Conservation (phyloP, 2,888 invertebrate genomes). For the Siphlonurus alternatus region DNA sequence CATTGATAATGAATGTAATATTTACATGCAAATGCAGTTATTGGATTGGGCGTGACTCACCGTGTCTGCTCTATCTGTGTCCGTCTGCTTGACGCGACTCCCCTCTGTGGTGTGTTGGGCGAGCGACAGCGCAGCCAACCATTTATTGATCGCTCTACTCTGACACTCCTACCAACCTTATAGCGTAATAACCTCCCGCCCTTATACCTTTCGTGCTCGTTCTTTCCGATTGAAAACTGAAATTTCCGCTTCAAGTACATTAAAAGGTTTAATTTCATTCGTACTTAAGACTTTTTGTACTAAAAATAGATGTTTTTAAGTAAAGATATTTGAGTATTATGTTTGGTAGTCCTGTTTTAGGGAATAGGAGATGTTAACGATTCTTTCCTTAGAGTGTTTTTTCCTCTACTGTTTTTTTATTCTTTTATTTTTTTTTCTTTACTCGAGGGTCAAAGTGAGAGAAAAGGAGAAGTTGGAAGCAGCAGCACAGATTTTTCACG, state of each 20-base stretch:
- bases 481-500: not conserved
- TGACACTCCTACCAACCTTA: not conserved
- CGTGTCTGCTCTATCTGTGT: not conserved
- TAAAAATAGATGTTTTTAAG: too few species aligned
- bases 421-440: not conserved
- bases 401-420: not conserved
- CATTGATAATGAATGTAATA: too few species aligned
- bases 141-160: not conserved
- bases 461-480: not conserved
- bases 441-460: not conserved
- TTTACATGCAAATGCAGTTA: too few species aligned
- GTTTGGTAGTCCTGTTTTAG: not conserved
- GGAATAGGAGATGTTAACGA: not conserved
- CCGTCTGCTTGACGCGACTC: not conserved
- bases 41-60: not conserved
- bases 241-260: too few species aligned
- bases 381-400: not conserved
- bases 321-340: too few species aligned
- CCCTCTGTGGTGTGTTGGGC: not conserved
- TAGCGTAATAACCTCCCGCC: not conserved
- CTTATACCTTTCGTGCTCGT: too few species aligned
- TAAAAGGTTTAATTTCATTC: too few species aligned
- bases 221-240: too few species aligned
- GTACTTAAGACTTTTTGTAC: too few species aligned
- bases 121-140: not conserved